These are phyloP conservation scores for Pecten maximus DNA, from an alignment of 2,888 invertebrate species.

Conservation along the genomic window DNA sequence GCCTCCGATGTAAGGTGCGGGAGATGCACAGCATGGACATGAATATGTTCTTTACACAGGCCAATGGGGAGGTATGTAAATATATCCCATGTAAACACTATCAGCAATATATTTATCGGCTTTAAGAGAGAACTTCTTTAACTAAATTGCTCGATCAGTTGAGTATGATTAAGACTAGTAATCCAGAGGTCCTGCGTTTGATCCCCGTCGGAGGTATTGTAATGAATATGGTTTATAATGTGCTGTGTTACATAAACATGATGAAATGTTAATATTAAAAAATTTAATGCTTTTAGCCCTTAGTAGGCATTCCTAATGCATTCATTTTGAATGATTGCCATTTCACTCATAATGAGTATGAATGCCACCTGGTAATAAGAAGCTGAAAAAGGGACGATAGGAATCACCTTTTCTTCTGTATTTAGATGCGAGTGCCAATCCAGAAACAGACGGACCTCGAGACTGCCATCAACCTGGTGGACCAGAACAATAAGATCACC, in stretches of 20 bases:
- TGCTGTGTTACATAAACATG: not conserved
- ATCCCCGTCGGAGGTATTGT: too few relatives aligned
- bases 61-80: slow-evolving; percentile 76
- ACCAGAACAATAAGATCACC: slow-evolving; percentile 75
- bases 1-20: slow-evolving; percentile 72
- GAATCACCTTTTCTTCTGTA: not conserved
- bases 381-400: not conserved
- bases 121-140: too few relatives aligned
- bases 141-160: too few relatives aligned
- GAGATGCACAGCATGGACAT: slow-evolving; percentile 76
- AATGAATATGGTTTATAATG: too few relatives aligned
- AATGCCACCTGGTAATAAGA: slow-evolving; percentile 21
- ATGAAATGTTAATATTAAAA: too few relatives aligned
- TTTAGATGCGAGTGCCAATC: slow-evolving; percentile 80
- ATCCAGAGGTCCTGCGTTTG: too few relatives aligned
- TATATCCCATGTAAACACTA: too few relatives aligned
- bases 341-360: not conserved
- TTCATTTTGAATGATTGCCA: too few relatives aligned
- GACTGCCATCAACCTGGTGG: slow-evolving; percentile 79
- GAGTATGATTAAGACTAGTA: too few relatives aligned
- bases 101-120: too few relatives aligned
- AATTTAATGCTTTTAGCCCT: not conserved
- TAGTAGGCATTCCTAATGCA: not conserved
- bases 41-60: slow-evolving; percentile 76
- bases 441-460: slow-evolving; percentile 79